Conservation (phyloP, 2,113 vertebrate species). For the Loxodonta africana region DNA sequence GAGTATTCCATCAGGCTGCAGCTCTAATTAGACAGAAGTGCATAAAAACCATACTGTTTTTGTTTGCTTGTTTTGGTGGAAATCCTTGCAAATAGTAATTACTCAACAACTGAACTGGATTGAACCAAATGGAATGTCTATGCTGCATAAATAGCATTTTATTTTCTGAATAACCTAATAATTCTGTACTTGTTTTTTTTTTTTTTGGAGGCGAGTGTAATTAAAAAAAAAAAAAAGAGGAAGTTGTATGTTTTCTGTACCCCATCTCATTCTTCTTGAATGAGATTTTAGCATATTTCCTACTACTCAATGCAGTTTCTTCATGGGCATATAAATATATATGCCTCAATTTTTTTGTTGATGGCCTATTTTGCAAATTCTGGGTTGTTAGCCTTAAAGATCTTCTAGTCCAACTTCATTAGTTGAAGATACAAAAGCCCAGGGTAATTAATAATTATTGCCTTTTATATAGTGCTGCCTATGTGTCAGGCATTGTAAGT, state of each 20-base stretch:
- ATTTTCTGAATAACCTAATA: background rate
- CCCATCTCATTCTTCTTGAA: background rate
- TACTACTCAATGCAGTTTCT: background rate
- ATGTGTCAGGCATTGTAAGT: background rate
- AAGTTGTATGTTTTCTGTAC: background rate
- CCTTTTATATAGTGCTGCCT: background rate
- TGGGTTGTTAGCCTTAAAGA: background rate
- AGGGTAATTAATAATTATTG: background rate
- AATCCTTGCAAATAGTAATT: slow-evolving; percentile 1
- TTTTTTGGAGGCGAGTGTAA: too few relatives aligned
- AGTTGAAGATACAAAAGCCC: background rate
- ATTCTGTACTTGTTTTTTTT: background rate
- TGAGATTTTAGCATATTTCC: background rate
- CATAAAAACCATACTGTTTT: background rate
- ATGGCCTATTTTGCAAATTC: background rate
- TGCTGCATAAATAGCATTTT: background rate
- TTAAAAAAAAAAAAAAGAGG: background rate
- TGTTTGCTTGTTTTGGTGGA: background rate
- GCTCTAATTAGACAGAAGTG: background rate
- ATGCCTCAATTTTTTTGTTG: background rate
- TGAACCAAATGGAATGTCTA: background rate
- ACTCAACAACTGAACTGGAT: background rate
- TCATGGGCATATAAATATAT: background rate
- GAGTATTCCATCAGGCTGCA: background rate
- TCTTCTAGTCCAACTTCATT: background rate